phyloP scores from a whole-genome alignment of 2,113 vertebrate species.

The Misgurnus mizolepis region DNA sequence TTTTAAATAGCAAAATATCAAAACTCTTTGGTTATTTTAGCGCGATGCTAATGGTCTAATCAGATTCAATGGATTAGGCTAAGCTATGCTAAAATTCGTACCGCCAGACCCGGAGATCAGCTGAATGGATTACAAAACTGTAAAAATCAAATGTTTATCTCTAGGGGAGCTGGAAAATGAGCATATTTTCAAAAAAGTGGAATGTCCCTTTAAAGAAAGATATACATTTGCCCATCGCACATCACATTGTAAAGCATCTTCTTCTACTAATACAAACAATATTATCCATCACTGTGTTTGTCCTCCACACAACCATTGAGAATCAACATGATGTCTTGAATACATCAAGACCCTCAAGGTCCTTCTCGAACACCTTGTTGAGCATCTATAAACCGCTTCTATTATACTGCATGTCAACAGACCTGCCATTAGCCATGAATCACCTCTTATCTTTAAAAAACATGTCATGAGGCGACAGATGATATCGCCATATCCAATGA shows the following conservation, averaged over 20 bases:
- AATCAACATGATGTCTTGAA: not conserved
- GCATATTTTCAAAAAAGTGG: no score
- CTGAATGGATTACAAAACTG: no score
- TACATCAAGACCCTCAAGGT: conserved; percentile 4
- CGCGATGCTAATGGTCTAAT: no score
- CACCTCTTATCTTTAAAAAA: conserved; percentile 12
- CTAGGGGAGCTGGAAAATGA: no score
- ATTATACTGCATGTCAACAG: not conserved
- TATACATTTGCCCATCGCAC: no score
- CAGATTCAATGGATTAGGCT: no score
- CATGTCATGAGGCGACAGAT: not conserved
- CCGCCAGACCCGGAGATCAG: no score
- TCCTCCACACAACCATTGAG: not conserved
- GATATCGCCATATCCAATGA: not conserved
- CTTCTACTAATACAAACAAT: not conserved
- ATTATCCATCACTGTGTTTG: not conserved
- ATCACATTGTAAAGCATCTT: not conserved
- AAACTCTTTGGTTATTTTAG: no score
- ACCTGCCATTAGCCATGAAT: not conserved
- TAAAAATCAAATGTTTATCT: no score
- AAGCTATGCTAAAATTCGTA: no score
- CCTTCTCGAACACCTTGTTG: not conserved
- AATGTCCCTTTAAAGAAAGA: no score
- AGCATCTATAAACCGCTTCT: not conserved
- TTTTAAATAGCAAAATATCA: no score